phyloP scores from a whole-genome alignment of 2,797 vertebrate species.

The Leptatherina wallacei region DNA sequence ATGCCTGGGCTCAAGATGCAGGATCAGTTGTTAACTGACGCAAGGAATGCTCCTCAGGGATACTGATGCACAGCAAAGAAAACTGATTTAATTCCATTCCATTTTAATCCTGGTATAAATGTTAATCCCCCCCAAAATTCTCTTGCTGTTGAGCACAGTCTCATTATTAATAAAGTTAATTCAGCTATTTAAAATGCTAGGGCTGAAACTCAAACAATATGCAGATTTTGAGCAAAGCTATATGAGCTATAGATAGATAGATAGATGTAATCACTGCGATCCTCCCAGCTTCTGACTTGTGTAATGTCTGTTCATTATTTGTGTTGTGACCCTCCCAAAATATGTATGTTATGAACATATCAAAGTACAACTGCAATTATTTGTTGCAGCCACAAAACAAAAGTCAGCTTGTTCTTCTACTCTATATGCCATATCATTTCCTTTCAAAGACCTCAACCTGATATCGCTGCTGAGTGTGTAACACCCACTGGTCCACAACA shows the following conservation, averaged over 20 bases:
- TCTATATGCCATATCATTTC: not conserved
- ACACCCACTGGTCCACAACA: not conserved
- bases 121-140: constrained; percentile 1
- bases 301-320: not conserved
- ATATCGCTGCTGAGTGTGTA: not conserved
- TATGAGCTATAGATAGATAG: no score
- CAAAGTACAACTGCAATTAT: not conserved
- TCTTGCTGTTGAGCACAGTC: not conserved
- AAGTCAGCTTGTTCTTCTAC: not conserved
- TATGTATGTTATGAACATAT: not conserved
- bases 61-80: not conserved
- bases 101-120: constrained; percentile 10
- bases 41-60: not conserved
- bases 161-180: constrained; percentile 16
- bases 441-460: not conserved
- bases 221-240: not conserved
- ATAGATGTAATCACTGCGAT: not conserved
- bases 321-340: not conserved
- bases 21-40: constrained; percentile 1
- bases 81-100: constrained; percentile 10
- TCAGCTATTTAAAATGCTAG: constrained; percentile 6
- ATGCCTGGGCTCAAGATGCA: not conserved
- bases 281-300: not conserved
- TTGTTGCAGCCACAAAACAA: not conserved
- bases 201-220: not conserved